A percentile compares a stretch with the other conserved stretches of the same genome.
phyloP scores from a whole-genome alignment of 2,888 invertebrate genomes.

The Mimumesa dahlbomi region DNA sequence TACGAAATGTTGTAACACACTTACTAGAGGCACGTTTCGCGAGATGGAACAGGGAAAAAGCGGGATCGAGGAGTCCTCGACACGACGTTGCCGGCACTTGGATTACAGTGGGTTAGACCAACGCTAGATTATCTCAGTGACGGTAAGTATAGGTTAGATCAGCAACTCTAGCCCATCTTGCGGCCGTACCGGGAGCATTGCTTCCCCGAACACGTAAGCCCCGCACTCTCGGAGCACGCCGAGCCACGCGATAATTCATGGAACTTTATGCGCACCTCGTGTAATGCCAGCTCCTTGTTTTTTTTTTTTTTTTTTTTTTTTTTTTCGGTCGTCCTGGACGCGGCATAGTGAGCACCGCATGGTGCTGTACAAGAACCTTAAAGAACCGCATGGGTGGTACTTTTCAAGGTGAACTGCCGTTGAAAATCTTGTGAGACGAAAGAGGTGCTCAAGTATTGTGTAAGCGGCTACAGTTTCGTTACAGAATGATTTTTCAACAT shows the following conservation, averaged over 20 bases:
- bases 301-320: slow-evolving; percentile 25
- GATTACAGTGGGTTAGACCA: slow-evolving; percentile 67
- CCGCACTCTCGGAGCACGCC: slow-evolving; percentile 47
- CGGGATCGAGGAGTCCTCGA: slow-evolving; percentile 46
- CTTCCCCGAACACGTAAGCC: slow-evolving; percentile 70
- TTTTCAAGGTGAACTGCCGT: slow-evolving; percentile 54
- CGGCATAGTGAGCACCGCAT: slow-evolving; percentile 24
- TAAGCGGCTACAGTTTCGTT: background rate
- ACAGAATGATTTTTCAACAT: too few species aligned
- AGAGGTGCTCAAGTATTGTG: background rate
- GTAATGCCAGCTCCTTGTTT: slow-evolving; percentile 60
- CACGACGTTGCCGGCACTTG: slow-evolving; percentile 55
- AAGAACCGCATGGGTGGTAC: slow-evolving; percentile 42
- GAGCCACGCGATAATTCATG: slow-evolving; percentile 71
- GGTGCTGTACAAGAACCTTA: slow-evolving; percentile 24
- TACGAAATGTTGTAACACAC: too few species aligned
- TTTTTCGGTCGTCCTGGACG: slow-evolving; percentile 33
- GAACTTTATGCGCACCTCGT: slow-evolving; percentile 69
- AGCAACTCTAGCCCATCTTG: slow-evolving; percentile 64
- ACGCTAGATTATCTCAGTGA: slow-evolving; percentile 72
- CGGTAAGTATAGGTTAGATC: slow-evolving; percentile 74
- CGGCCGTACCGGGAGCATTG: slow-evolving; percentile 66
- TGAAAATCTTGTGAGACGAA: slow-evolving; percentile 45
- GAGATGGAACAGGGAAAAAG: slow-evolving; percentile 38
- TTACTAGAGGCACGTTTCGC: slow-evolving; percentile 43